phyloP scores from a whole-genome alignment of 2,797 vertebrate genomes.

The Falco cherrug region DNA sequence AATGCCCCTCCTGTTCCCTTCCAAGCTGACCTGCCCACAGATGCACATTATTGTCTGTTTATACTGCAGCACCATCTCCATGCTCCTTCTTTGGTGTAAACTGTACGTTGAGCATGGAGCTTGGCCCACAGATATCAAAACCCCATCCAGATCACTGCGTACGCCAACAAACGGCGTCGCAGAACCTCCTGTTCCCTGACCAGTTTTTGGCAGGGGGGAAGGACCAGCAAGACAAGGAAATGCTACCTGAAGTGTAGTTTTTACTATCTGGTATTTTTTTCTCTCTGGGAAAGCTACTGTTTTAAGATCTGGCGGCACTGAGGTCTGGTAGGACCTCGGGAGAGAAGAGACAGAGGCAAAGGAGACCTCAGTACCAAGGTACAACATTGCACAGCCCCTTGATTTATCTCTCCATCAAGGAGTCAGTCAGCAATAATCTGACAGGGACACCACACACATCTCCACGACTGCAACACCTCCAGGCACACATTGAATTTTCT shows the following conservation, averaged over 20 bases:
- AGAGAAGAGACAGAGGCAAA: neutral
- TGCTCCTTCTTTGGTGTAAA: neutral
- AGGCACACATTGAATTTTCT: neutral
- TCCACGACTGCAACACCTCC: neutral
- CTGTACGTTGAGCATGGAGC: neutral
- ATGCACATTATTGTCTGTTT: neutral
- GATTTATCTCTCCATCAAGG: neutral
- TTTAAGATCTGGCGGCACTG: neutral
- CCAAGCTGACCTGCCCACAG: neutral
- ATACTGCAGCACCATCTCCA: neutral
- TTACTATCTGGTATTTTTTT: rapidly evolving
- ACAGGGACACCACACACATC: neutral
- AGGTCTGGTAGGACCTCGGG: neutral
- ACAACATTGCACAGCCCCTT: neutral
- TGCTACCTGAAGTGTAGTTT: neutral
- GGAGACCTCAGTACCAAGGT: neutral
- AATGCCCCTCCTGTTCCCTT: neutral
- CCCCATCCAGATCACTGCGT: neutral
- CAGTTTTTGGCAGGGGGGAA: neutral
- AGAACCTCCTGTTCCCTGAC: neutral
- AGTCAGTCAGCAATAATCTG: neutral
- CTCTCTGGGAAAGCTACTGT: neutral
- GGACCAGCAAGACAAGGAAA: neutral
- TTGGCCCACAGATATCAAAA: neutral
- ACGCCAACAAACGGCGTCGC: neutral